Evolutionary conservation across 2,113 vertebrate species (phyloP).

Genomic region (Pseudolaguvia tuberculata): DNA sequence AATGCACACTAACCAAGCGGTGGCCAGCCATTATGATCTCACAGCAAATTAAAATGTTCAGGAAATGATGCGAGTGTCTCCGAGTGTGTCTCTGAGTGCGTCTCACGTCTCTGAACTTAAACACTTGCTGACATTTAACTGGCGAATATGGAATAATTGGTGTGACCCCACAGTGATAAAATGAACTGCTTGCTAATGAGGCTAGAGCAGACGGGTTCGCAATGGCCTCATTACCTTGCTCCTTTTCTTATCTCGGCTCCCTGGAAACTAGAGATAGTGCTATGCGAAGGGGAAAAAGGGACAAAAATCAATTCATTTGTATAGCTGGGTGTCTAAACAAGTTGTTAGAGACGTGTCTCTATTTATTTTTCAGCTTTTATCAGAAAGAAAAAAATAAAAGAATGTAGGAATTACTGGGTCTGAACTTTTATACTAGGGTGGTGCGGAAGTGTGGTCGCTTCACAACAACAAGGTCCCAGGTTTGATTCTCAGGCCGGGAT

Average conservation of each 20-base stretch:
- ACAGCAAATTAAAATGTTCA: constrained; percentile 39
- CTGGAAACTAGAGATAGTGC: background rate
- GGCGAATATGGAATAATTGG: constrained; percentile 17
- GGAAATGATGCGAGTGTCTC: background rate
- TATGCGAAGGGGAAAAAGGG: too few species aligned
- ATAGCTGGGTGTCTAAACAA: background rate
- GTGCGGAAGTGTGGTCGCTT: too few species aligned
- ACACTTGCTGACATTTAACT: constrained; percentile 13
- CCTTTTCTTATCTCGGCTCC: background rate
- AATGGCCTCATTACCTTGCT: background rate
- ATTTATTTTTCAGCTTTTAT: too few species aligned
- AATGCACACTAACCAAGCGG: background rate
- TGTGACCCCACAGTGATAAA: background rate
- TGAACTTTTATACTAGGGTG: too few species aligned
- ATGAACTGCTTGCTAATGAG: constrained; percentile 26
- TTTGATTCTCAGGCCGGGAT: too few species aligned
- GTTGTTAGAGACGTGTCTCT: too few species aligned
- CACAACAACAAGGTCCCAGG: too few species aligned
- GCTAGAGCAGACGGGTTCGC: background rate
- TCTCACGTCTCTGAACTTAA: background rate
- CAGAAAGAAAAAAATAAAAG: too few species aligned
- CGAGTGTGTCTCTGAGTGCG: background rate
- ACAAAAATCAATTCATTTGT: background rate
- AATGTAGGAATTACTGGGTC: too few species aligned
- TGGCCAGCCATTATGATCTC: background rate